Base-by-base conservation (phyloP, 2,797 vertebrate species). In the Arremon brunneinucha region DNA sequence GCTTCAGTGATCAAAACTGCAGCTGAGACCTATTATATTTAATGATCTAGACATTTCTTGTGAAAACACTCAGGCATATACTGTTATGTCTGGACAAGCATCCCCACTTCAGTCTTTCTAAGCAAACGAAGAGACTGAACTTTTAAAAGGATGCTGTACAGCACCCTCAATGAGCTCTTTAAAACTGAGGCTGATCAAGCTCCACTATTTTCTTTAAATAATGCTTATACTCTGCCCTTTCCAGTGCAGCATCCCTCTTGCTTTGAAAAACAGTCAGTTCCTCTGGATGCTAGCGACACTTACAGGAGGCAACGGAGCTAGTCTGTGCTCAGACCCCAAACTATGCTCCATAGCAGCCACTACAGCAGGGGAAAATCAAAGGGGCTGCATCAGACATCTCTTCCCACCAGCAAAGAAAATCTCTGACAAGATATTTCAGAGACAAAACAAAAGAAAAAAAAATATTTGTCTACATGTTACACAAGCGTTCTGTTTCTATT, bases 11-110 rank as follows among this genome's bases (percentile, higher is more conserved):
- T 95, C 97, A 97, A 97, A 97, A 97, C 97, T 94, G 96, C 98
- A 98, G 98, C 98, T 98, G 98, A 98, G 98, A 98, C 97, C 87
- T 95, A 98, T 98, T 97, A 97, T 93, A 95, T 96, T 98, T 98
- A 98, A 98, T 96, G 96, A 97, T 97, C 72, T 85, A 91, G 80
- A 96, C 47, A 74, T 97, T 96, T 97, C 97, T 97, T 95, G 93
- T 82, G 94, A 97, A 97, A 98, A 97, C 97, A 96, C 71, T 91
- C 91, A 97, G 95, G 96, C 92, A 96, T 96, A 96, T 95, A 96
- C 92, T 65, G 93, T 90, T 97, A 91, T 85, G 86, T 95, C 94
- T 95, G 78, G 93, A 97, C 85, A 92, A 93, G 95, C 92, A 93
- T 71, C 91, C 78, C 67, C 22, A 32, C 69, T 89, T 90, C 90